Base-by-base conservation (phyloP, 2,888 invertebrate genomes). In the Dryococelus australis region DNA sequence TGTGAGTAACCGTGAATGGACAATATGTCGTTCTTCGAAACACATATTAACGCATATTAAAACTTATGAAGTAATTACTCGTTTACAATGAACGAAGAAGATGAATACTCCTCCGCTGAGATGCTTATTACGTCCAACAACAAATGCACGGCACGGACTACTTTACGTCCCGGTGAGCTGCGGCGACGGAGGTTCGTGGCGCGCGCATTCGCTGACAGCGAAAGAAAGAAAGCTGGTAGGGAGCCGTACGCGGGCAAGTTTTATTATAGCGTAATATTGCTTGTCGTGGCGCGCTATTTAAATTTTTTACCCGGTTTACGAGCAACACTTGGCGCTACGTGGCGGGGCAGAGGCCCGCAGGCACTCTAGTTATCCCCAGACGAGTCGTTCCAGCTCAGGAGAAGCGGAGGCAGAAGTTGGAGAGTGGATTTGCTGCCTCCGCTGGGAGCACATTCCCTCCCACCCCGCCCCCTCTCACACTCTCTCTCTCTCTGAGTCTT, bases 221-320 rank as follows among this genome's bases (percentile, higher is more conserved):
- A 65, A 65, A 10, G 65, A 65, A 20, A 65, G 65, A 65, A 13
- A 65, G 24, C 6, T 8, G 8, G 24, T 24, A 20, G n/a, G 65
- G 0, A 65, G 65, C 65, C 65, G 65, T 65, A n/a, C 20, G 65
- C 65, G 13, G 16, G 24, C 65, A n/a, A 65, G 65, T 65, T n/a
- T 65, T 65, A 65, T n/a, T n/a, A 65, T n/a, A n/a, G 65, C 24
- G 65, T 24, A 65, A 65, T 65, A n/a, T 65, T 65, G 65, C 65
- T 65, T 65, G 65, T 65, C 65, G 65, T n/a, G 65, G 65, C 65
- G 65, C n/a, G 65, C 65, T 65, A 65, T 65, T 65, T 65, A 65
- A 65, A 65, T 65, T 65, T 65, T 65, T 65, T 65, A 65, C 65
- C 65, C 65, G 65, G 65, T 65, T 65, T n/a, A 65, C 65, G 65